Evolutionary conservation across 1,140 invertebrate genomes (phyloP).

Genomic region (Ditylenchus dipsaci): DNA sequence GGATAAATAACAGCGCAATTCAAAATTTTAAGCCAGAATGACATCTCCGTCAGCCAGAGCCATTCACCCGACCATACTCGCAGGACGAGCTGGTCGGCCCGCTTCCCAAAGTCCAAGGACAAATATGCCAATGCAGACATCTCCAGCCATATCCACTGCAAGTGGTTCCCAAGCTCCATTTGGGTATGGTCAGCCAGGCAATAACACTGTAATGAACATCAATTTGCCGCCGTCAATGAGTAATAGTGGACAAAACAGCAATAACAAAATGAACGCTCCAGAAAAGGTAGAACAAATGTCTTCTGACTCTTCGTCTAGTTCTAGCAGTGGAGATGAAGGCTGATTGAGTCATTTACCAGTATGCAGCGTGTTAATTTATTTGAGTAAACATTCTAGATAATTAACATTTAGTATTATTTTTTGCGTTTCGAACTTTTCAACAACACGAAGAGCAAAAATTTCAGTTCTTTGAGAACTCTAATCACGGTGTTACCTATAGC

Average conservation of each 20-base stretch:
- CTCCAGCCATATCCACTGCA: background rate
- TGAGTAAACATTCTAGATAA: too few relatives aligned
- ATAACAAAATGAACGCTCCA: too few relatives aligned
- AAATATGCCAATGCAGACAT: background rate
- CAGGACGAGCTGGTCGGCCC: background rate
- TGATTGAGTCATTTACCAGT: too few relatives aligned
- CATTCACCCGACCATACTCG: background rate
- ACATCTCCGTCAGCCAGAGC: background rate
- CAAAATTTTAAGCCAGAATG: background rate
- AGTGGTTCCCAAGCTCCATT: background rate
- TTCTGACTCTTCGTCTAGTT: conserved; percentile 36
- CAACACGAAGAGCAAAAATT: too few relatives aligned
- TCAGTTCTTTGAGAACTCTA: too few relatives aligned
- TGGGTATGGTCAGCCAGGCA: background rate
- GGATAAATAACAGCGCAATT: background rate
- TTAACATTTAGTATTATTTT: too few relatives aligned
- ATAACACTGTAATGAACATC: background rate
- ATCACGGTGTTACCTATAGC: too few relatives aligned
- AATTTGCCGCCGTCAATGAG: background rate
- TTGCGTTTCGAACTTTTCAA: too few relatives aligned
- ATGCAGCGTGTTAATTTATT: too few relatives aligned
- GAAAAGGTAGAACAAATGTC: conserved; percentile 33
- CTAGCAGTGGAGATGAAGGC: conserved; percentile 32
- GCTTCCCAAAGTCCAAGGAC: conserved; percentile 1
- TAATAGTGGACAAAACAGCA: background rate